Base-by-base conservation (phyloP, 2,113 vertebrate species). In the Otis tarda region DNA sequence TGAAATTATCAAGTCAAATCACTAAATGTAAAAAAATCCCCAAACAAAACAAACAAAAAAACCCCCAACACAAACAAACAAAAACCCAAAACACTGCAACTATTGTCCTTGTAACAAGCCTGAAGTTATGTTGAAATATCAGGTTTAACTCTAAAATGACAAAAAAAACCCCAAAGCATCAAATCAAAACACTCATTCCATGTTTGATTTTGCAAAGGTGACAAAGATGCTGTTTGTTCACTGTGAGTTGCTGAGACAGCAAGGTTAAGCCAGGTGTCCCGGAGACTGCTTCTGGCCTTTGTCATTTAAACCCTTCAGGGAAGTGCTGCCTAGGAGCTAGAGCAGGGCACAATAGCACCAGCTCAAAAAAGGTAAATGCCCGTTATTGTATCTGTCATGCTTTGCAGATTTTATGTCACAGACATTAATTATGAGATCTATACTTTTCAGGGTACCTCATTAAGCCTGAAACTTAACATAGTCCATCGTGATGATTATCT, bases 391-490 rank as follows among this genome's bases (percentile, higher is more conserved):
- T 6, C 30, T 35, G 28, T 33, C 4, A 0, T n/a, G n/a, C n/a
- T 83, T 55, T 43, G 37, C 52, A 70, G 68, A 88, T 82, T 73
- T 91, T 77, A 24, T 37, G 33, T 63, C 47, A 69, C 37, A 81
- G 67, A 39, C 53, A 41, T 41, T 59, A 81, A 74, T 57, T 71
- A 79, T 0, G 3, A 87, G 53, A 79, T n/a, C 3, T 2, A 25
- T 25, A 69, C 5, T 25, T 80, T 24, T 57, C n/a, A 50, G n/a
- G 13, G 10, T 16, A 73, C 14, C 21, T 69, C 30, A 35, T 70
- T 59, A 86, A 74, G 56, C 21, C 86, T 59, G 49, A 81, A 93
- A 92, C 53, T 78, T 87, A 83, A 37, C 23, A 37, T 8, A 65
- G 14, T 60, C 60, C 30, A 70, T 23, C 0, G 0, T 27, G 83